Percentiles rank a stretch among this genome's conserved stretches.
These are phyloP conservation scores for Bucorvus abyssinicus DNA, from an alignment of 2,797 vertebrate genomes.

Conservation along the genomic window DNA sequence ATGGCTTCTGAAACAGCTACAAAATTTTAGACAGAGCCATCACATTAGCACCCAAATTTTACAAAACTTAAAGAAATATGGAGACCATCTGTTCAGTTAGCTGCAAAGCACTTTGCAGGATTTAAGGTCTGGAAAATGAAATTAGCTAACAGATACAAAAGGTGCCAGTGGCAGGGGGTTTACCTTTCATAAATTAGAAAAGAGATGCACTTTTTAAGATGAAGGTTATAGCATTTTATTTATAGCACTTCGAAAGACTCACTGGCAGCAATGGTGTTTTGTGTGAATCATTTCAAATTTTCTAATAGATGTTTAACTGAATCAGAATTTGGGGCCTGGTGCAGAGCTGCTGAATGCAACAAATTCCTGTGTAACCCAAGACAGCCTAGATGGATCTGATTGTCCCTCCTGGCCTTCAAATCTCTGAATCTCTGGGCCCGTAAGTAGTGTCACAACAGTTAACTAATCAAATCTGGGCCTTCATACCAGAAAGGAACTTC, in stretches of 20 bases:
- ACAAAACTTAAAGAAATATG: neutral
- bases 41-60: slow-evolving; percentile 17
- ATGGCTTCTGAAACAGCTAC: neutral
- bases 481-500: neutral
- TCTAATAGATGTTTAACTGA: neutral
- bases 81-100: slow-evolving; percentile 25
- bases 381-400: neutral
- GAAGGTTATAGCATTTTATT: neutral
- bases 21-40: slow-evolving; percentile 1
- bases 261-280: neutral
- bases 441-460: neutral
- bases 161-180: slow-evolving; percentile 13
- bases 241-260: neutral
- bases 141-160: neutral
- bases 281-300: neutral
- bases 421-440: neutral
- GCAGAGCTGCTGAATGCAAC: neutral
- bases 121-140: slow-evolving; percentile 27
- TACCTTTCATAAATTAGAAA: neutral
- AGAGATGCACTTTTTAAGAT: neutral
- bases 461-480: neutral
- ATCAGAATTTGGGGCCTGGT: neutral
- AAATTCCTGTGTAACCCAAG: neutral
- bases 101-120: neutral
- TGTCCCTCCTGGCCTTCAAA: neutral